phyloP scores from a whole-genome alignment of 37 sponge, comb jelly and placozoan species.

The Oopsacas minuta region DNA sequence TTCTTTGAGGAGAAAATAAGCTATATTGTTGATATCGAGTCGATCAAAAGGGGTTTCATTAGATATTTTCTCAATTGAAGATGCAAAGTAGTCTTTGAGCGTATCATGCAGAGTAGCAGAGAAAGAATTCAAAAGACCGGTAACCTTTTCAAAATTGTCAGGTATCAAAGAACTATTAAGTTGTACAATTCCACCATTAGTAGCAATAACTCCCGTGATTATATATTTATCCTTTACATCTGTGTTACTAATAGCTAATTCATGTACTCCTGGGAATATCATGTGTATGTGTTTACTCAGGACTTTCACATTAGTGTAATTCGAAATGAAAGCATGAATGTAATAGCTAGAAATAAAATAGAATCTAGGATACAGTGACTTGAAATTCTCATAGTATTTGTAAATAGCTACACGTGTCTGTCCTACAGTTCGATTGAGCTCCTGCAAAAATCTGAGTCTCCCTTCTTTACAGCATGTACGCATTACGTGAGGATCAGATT shows the following conservation, averaged over 20 bases:
- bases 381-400: constrained; percentile 12
- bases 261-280: neutral
- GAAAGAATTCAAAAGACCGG: neutral
- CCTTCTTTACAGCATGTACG: neutral
- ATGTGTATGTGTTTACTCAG: neutral
- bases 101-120: neutral
- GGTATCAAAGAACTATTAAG: neutral
- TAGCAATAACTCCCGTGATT: neutral
- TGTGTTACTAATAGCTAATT: neutral
- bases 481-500: neutral
- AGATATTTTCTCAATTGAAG: neutral
- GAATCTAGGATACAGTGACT: neutral
- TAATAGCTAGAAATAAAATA: neutral
- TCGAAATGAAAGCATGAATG: neutral
- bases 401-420: neutral
- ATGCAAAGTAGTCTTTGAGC: neutral
- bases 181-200: neutral
- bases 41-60: neutral
- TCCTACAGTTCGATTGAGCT: neutral
- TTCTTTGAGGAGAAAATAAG: neutral
- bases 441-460: neutral
- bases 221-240: neutral
- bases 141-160: neutral
- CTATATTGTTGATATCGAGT: neutral
- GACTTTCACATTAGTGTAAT: neutral